These are phyloP conservation scores for Hyposoter dolosus DNA, from an alignment of 2,888 invertebrate genomes.

Conservation along the genomic window DNA sequence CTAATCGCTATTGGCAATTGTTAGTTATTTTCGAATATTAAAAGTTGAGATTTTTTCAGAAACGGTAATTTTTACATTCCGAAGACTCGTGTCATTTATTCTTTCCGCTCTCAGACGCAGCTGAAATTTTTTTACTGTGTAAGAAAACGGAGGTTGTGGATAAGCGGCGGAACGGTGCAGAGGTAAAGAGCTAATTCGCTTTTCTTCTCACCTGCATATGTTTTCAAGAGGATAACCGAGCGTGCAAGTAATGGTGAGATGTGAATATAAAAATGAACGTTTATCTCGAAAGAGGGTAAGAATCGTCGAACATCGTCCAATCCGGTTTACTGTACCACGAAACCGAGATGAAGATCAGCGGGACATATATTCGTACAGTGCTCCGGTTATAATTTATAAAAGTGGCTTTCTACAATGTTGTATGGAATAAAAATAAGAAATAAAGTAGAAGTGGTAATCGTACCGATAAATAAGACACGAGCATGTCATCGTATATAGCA, in stretches of 20 bases:
- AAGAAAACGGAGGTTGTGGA: background rate
- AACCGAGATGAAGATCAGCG: conserved; percentile 38
- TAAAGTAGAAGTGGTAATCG: conserved; percentile 57
- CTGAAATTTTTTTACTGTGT: background rate
- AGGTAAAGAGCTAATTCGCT: background rate
- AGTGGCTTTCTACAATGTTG: conserved; percentile 56
- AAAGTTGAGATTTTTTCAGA: background rate
- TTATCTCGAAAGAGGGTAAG: conserved; percentile 18
- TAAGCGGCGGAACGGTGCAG: background rate
- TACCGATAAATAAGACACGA: conserved; percentile 58
- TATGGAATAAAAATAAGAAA: conserved; percentile 23
- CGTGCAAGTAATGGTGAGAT: conserved; percentile 8
- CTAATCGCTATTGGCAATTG: background rate
- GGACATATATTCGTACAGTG: conserved; percentile 40
- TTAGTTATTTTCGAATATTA: background rate
- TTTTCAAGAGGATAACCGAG: background rate
- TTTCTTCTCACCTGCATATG: background rate
- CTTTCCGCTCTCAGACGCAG: background rate
- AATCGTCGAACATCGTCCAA: conserved; percentile 32
- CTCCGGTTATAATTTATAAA: conserved; percentile 51
- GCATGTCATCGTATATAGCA: conserved; percentile 32
- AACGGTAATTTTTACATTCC: background rate
- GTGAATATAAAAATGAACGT: conserved; percentile 14
- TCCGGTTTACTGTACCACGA: conserved; percentile 28
- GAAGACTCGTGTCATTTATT: background rate